Percentiles rank a stretch among this genome's conserved stretches.
These are phyloP conservation scores for Amiota minor DNA, from an alignment of 2,888 invertebrate genomes.

Conservation along the genomic window DNA sequence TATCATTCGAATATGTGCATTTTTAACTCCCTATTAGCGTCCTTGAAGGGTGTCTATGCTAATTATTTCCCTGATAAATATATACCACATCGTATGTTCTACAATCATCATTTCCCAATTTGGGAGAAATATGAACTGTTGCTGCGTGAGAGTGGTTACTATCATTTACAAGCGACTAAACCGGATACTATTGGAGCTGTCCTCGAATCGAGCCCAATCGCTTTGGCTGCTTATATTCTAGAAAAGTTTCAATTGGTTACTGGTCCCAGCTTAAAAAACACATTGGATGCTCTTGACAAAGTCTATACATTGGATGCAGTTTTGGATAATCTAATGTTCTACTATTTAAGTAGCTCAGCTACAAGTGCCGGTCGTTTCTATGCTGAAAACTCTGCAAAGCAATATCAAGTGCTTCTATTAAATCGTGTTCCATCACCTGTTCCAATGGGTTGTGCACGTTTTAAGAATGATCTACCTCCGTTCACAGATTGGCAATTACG, in stretches of 20 bases:
- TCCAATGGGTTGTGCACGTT: constrained; percentile 83
- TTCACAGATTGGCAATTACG: constrained; percentile 77
- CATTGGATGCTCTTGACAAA: constrained; percentile 70
- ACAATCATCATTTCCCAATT: constrained; percentile 75
- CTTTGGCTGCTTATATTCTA: constrained; percentile 89
- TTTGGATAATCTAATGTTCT: constrained; percentile 86
- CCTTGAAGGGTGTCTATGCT: constrained; percentile 74
- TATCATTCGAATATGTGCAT: constrained; percentile 79
- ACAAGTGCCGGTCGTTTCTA: constrained; percentile 82
- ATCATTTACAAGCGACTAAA: constrained; percentile 89
- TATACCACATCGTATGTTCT: constrained; percentile 75
- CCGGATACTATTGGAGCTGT: constrained; percentile 86
- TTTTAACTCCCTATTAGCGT: constrained; percentile 60
- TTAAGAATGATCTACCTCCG: constrained; percentile 80
- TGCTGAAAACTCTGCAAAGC: constrained; percentile 75
- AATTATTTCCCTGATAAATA: constrained; percentile 73
- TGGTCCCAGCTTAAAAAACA: constrained; percentile 78
- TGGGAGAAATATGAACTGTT: constrained; percentile 53
- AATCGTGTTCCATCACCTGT: constrained; percentile 78
- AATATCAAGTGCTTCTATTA: constrained; percentile 51
- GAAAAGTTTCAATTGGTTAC: constrained; percentile 87
- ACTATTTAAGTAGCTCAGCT: constrained; percentile 83
- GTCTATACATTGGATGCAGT: constrained; percentile 74
- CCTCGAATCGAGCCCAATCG: constrained; percentile 78
- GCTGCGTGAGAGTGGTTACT: constrained; percentile 76